These are phyloP conservation scores for Leptopilina myrica DNA, from an alignment of 2,888 invertebrate species.

Conservation along the genomic window DNA sequence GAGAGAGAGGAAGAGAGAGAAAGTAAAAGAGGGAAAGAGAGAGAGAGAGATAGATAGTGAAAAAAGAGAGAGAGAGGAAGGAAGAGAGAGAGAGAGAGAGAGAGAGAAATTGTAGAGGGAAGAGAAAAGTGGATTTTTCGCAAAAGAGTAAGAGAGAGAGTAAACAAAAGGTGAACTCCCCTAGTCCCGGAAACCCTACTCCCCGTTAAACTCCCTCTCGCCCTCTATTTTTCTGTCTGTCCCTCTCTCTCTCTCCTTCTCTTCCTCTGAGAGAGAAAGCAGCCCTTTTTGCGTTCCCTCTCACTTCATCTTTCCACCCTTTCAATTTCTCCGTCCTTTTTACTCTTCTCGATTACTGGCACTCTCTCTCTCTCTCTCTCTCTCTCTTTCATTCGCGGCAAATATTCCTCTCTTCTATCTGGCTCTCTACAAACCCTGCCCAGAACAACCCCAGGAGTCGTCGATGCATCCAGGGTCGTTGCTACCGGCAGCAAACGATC, in stretches of 20 bases:
- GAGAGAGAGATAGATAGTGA: slow-evolving; percentile 49
- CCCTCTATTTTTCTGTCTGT: slow-evolving; percentile 28
- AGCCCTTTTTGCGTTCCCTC: slow-evolving; percentile 39
- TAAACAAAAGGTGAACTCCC: slow-evolving; percentile 68
- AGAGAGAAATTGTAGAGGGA: background rate
- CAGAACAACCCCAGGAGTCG: slow-evolving; percentile 75
- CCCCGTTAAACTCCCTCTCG: slow-evolving; percentile 44
- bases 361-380: slow-evolving; percentile 49
- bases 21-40: slow-evolving; percentile 47
- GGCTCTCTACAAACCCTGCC: slow-evolving; percentile 64
- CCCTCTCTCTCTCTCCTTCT: slow-evolving; percentile 7
- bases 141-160: slow-evolving; percentile 57
- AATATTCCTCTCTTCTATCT: slow-evolving; percentile 54
- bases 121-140: slow-evolving; percentile 32
- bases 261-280: background rate
- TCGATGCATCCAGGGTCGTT: slow-evolving; percentile 77
- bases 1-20: slow-evolving; percentile 54
- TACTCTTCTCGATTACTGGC: background rate
- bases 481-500: slow-evolving; percentile 76
- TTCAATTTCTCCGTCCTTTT: background rate
- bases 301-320: slow-evolving; percentile 7
- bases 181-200: slow-evolving; percentile 61
- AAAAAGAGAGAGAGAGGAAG: slow-evolving; percentile 42
- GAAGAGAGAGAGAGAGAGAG: slow-evolving; percentile 1
- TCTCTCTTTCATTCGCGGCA: slow-evolving; percentile 59